A percentile compares a stretch with the other conserved stretches of the same genome.
Evolutionary conservation across 2,113 vertebrate genomes (phyloP).

Genomic region (Labeo catla): DNA sequence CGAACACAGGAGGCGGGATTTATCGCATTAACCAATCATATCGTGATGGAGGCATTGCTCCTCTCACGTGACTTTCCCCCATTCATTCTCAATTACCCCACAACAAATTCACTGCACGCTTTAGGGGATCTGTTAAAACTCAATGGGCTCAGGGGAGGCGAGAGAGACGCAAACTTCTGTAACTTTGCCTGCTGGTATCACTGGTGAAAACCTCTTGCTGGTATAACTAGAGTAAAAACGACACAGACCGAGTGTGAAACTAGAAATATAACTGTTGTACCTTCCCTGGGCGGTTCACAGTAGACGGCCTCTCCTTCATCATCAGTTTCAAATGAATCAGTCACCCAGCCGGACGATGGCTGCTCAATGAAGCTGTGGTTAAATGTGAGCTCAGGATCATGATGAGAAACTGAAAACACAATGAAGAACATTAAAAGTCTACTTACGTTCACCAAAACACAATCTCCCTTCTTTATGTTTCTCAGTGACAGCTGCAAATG

Average conservation of each 20-base stretch:
- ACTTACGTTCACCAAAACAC: neutral
- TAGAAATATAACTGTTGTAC: slow-evolving; percentile 67
- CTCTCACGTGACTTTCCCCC: too few species aligned
- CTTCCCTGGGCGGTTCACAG: slow-evolving; percentile 87
- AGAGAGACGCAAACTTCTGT: too few species aligned
- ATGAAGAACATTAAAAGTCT: slow-evolving; percentile 5
- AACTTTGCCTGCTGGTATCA: too few species aligned
- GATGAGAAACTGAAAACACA: slow-evolving; percentile 85
- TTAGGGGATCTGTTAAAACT: too few species aligned
- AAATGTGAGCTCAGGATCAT: slow-evolving; percentile 91
- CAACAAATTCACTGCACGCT: too few species aligned
- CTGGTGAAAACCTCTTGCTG: neutral
- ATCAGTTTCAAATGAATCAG: slow-evolving; percentile 86
- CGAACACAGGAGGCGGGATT: too few species aligned
- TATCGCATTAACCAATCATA: too few species aligned
- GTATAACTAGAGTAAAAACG: neutral
- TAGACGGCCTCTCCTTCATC: slow-evolving; percentile 86
- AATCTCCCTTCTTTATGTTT: neutral
- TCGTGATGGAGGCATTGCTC: too few species aligned
- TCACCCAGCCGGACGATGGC: slow-evolving; percentile 87
- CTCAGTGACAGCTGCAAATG: neutral
- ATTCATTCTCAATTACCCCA: too few species aligned
- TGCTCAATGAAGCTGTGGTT: slow-evolving; percentile 98
- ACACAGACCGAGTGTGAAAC: neutral
- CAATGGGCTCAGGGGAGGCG: too few species aligned